These are phyloP conservation scores for Leptothorax acervorum DNA, from an alignment of 2,888 invertebrate genomes.

Conservation along the genomic window DNA sequence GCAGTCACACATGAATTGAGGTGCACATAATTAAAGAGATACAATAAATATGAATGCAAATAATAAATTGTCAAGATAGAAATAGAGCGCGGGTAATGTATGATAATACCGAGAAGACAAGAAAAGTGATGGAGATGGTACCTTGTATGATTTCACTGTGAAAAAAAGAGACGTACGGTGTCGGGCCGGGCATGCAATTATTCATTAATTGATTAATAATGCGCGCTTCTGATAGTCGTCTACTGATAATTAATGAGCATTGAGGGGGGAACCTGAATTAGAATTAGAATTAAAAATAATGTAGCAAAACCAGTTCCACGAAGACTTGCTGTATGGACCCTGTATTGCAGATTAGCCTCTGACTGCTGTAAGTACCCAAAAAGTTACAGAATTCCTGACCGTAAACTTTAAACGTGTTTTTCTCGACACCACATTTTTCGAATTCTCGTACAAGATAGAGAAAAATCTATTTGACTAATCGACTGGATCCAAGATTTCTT, in stretches of 20 bases:
- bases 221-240: neutral
- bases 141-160: neutral
- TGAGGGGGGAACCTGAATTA: neutral
- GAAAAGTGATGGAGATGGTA: neutral
- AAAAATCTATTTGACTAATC: too few species aligned
- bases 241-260: constrained; percentile 20
- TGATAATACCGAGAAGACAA: neutral
- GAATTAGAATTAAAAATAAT: too few species aligned
- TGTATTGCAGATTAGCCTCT: too few species aligned
- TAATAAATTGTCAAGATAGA: constrained; percentile 38
- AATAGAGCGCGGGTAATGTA: neutral
- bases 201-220: constrained; percentile 8
- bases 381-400: too few species aligned
- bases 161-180: neutral
- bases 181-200: constrained; percentile 18
- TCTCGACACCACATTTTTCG: too few species aligned
- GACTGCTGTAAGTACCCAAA: too few species aligned
- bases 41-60: constrained; percentile 45
- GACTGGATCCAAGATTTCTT: too few species aligned
- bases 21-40: constrained; percentile 51
- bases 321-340: too few species aligned
- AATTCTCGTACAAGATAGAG: too few species aligned
- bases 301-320: too few species aligned
- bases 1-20: constrained; percentile 69
- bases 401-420: too few species aligned